Evolutionary conservation across 2,797 vertebrate genomes (phyloP).

Genomic region (Enteromius unitaeniatus): DNA sequence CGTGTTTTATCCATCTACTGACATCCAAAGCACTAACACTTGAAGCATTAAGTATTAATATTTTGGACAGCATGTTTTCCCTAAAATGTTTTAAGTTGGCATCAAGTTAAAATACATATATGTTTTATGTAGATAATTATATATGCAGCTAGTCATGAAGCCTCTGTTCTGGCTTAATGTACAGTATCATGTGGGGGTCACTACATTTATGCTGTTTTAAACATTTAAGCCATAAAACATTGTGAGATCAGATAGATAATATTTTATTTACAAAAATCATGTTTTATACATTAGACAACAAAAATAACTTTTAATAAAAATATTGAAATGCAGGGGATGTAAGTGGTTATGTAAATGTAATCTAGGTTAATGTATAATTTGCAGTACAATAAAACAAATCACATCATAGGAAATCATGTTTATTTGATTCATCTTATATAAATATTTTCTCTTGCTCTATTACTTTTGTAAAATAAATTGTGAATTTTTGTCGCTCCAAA

Average conservation of each 20-base stretch:
- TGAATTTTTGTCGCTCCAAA: slow-evolving; percentile 50
- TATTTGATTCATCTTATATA: slow-evolving; percentile 58
- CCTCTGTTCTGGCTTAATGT: background rate
- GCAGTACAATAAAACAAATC: slow-evolving; percentile 60
- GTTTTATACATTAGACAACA: slow-evolving; percentile 70
- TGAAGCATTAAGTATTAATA: background rate
- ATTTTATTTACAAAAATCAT: slow-evolving; percentile 73
- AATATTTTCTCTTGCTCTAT: slow-evolving; percentile 55
- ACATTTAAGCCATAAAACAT: slow-evolving; percentile 45
- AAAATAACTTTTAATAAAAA: slow-evolving; percentile 62
- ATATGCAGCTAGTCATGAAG: background rate
- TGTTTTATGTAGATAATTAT: background rate
- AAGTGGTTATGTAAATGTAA: slow-evolving; percentile 64
- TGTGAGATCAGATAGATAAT: slow-evolving; percentile 64
- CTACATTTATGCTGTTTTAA: background rate
- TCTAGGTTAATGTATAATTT: slow-evolving; percentile 62
- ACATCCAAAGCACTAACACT: background rate
- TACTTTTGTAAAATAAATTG: slow-evolving; percentile 54
- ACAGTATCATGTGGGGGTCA: background rate
- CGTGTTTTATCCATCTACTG: background rate
- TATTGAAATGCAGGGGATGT: slow-evolving; percentile 45
- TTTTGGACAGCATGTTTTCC: background rate
- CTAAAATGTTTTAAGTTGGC: background rate
- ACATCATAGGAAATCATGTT: slow-evolving; percentile 58
- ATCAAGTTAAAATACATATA: background rate